Percentiles rank a stretch among this genome's conserved stretches.
Conservation (phyloP, 2,888 invertebrate genomes). For the Diachrysia chrysitis region DNA sequence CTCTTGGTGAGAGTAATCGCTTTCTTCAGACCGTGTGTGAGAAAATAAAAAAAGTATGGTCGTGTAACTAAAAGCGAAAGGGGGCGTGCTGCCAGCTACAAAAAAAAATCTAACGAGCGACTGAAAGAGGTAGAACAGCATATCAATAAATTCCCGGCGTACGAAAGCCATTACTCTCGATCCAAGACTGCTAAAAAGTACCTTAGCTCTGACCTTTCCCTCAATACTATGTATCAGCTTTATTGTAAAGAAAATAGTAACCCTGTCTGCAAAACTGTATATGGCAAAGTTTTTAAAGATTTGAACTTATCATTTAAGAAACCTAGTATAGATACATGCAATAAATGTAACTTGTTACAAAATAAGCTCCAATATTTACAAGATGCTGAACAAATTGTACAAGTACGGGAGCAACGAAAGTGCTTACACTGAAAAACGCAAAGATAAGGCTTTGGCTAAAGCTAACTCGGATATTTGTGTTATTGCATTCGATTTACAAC, state of each 20-base stretch:
- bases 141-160: conserved; percentile 27
- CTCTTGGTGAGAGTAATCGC: conserved; percentile 15
- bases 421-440: conserved; percentile 26
- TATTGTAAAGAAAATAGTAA: conserved; percentile 17
- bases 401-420: conserved; percentile 9
- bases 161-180: conserved; percentile 25
- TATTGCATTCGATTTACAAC: conserved; percentile 21
- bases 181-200: conserved; percentile 25
- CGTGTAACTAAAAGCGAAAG: conserved; percentile 10
- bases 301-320: conserved; percentile 34
- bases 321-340: conserved; percentile 31
- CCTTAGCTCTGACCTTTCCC: conserved; percentile 19
- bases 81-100: conserved; percentile 10
- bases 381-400: conserved; percentile 9
- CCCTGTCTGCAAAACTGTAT: conserved; percentile 11
- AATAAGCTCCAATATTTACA: conserved; percentile 20
- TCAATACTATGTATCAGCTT: conserved; percentile 22
- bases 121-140: conserved; percentile 12
- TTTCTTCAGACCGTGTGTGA: conserved; percentile 6
- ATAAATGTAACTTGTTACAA: conserved; percentile 28
- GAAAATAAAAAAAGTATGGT: neutral
- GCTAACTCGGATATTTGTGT: conserved; percentile 8
- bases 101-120: conserved; percentile 12
- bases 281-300: conserved; percentile 21
- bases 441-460: conserved; percentile 19